Percentiles rank a stretch among this genome's conserved stretches.
phyloP scores from a whole-genome alignment of 1,140 invertebrate species.

The Catajapyx aquilonaris region DNA sequence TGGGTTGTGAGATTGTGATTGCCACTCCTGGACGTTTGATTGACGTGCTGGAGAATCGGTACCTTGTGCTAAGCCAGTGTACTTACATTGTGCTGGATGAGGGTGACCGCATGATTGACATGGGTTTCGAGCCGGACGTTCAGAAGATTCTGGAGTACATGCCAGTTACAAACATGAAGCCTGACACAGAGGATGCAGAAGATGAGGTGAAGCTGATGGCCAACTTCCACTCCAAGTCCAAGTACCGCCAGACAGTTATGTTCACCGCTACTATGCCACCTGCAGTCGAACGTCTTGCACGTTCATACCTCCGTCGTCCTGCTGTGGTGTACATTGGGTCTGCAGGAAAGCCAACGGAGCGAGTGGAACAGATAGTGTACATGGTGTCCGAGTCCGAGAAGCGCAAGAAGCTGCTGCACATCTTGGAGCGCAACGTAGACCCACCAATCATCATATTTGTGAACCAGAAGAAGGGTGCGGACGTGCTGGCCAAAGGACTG shows the following conservation, averaged over 20 bases:
- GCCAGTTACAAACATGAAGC: constrained; percentile 96
- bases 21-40: constrained; percentile 98
- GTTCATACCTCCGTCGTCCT: constrained; percentile 83
- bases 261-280: constrained; percentile 99
- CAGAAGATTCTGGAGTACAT: constrained; percentile 97
- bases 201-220: constrained; percentile 74
- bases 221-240: constrained; percentile 94
- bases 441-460: constrained; percentile 99
- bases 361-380: constrained; percentile 93
- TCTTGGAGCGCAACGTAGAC: constrained; percentile 65
- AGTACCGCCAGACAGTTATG: constrained; percentile 97
- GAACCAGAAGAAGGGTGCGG: constrained; percentile 99
- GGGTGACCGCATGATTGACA: constrained; percentile 98
- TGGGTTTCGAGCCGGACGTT: constrained; percentile 97
- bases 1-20: constrained; percentile 99
- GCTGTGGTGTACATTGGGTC: constrained; percentile 97
- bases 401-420: constrained; percentile 68
- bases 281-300: constrained; percentile 85
- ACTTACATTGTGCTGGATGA: constrained; percentile 84
- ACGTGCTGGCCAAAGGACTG: constrained; percentile 87
- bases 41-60: constrained; percentile 96
- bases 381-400: constrained; percentile 90
- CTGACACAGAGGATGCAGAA: constrained; percentile 95
- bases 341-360: constrained; percentile 92
- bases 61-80: constrained; percentile 89